Conservation (phyloP, 2,113 vertebrate species). For the Anas platyrhynchos region DNA sequence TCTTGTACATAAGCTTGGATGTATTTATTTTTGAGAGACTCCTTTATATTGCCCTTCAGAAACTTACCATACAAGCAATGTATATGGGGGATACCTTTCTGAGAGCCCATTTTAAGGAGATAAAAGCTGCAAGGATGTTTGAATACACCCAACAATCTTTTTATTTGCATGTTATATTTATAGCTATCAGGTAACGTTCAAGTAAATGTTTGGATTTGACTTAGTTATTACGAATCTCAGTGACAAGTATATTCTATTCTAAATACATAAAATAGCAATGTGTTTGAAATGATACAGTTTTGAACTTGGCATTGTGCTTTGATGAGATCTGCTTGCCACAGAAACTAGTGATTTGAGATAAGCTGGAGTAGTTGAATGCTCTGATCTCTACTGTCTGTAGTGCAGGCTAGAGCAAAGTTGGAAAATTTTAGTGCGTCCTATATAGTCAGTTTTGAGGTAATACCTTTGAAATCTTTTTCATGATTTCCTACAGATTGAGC, state of each 20-base stretch:
- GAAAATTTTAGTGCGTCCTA: neutral
- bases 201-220: neutral
- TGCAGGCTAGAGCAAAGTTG: neutral
- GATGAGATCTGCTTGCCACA: neutral
- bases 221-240: neutral
- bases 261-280: neutral
- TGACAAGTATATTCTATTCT: neutral
- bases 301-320: neutral
- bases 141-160: neutral
- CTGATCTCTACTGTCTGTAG: neutral
- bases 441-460: neutral
- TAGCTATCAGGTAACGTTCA: neutral
- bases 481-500: neutral
- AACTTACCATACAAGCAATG: neutral
- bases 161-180: neutral
- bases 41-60: conserved; percentile 1
- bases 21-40: conserved; percentile 7
- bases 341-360: neutral
- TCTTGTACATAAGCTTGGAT: neutral
- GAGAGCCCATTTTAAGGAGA: neutral
- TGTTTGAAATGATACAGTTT: neutral
- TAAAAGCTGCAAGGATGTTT: neutral
- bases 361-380: neutral
- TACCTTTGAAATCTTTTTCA: neutral
- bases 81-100: neutral